phyloP scores from a whole-genome alignment of 2,113 vertebrate species.

The Paramormyrops kingsleyae region DNA sequence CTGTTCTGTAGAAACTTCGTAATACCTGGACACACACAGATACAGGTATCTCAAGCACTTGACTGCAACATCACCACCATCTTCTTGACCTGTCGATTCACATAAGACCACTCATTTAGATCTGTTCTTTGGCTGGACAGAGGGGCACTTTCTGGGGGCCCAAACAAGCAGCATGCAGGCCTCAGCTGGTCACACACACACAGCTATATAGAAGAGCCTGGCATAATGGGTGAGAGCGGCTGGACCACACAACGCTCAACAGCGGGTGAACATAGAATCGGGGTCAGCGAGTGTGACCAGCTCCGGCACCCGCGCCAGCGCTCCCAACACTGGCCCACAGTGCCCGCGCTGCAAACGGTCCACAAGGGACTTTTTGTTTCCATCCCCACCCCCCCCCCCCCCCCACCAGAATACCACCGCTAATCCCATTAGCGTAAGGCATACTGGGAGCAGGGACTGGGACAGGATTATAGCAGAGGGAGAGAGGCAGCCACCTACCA shows the following conservation, averaged over 20 bases:
- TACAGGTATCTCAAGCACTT: neutral
- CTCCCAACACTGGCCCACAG: neutral
- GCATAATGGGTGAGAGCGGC: neutral
- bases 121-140: neutral
- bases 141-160: neutral
- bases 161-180: neutral
- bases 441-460: neutral
- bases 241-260: neutral
- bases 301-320: neutral
- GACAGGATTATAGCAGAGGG: neutral
- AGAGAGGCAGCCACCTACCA: neutral
- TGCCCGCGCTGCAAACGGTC: neutral
- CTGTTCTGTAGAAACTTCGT: neutral
- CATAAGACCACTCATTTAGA: neutral
- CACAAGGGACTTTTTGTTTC: conserved; percentile 5
- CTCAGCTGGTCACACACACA: neutral
- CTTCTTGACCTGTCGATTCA: neutral
- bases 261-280: neutral
- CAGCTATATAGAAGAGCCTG: neutral
- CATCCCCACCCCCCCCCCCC: too few species aligned
- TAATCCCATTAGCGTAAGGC: neutral
- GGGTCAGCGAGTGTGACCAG: neutral
- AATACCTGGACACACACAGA: neutral
- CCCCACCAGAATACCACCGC: neutral
- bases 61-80: neutral